phyloP scores from a whole-genome alignment of 2,797 vertebrate species.

The Hoplostethus mediterraneus region DNA sequence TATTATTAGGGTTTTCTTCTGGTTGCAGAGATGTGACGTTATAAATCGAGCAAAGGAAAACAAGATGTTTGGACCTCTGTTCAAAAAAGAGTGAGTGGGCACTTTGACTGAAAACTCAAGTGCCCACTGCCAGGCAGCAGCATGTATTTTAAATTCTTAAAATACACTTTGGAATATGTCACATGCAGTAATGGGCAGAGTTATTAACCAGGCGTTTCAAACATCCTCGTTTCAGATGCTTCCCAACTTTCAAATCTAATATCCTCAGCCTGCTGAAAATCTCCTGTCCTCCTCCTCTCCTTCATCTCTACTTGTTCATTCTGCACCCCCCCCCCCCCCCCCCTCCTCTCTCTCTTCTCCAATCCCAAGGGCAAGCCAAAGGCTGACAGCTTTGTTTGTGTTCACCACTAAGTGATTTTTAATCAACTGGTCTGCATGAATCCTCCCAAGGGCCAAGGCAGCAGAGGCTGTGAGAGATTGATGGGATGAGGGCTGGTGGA shows the following conservation, averaged over 20 bases:
- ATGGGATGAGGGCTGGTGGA: constrained; percentile 41
- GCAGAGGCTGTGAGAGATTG: constrained; percentile 58
- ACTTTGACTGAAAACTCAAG: too few relatives aligned
- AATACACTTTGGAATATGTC: neutral
- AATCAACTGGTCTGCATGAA: constrained; percentile 86
- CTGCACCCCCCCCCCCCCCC: neutral
- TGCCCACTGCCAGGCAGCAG: too few relatives aligned
- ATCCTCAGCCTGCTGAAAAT: constrained; percentile 70
- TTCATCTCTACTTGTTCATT: constrained; percentile 43
- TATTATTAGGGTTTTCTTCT: too few relatives aligned
- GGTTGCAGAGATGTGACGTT: too few relatives aligned
- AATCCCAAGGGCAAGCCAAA: constrained; percentile 80
- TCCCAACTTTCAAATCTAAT: constrained; percentile 36
- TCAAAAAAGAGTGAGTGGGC: neutral
- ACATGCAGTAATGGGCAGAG: neutral
- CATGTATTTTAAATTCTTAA: neutral
- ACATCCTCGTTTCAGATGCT: constrained; percentile 8
- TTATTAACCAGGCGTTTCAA: neutral
- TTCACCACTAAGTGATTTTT: constrained; percentile 86
- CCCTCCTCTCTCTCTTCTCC: constrained; percentile 23
- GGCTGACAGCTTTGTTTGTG: constrained; percentile 86
- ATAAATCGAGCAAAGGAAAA: too few relatives aligned
- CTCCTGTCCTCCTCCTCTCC: constrained; percentile 43
- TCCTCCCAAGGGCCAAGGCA: constrained; percentile 75
- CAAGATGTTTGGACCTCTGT: neutral